These are phyloP conservation scores for Kryptolebias marmoratus DNA, from an alignment of 2,113 vertebrate genomes.

Conservation along the genomic window DNA sequence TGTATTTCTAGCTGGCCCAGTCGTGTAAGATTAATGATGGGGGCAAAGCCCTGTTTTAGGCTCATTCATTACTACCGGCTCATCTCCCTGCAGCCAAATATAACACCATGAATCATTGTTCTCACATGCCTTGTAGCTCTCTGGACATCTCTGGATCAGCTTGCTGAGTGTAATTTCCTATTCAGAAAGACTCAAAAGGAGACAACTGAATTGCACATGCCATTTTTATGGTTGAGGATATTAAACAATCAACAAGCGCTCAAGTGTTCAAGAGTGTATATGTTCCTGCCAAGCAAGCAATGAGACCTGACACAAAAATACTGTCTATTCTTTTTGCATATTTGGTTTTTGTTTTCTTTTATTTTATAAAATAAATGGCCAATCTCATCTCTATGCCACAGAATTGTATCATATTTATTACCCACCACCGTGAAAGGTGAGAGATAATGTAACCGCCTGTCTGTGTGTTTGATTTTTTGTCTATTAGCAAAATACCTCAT, in stretches of 20 bases:
- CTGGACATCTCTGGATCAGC: conserved; percentile 39
- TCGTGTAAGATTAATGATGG: conserved; percentile 70
- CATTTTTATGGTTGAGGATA: conserved; percentile 15
- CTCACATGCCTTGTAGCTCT: conserved; percentile 14
- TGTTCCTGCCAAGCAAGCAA: conserved; percentile 5
- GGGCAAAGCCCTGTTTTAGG: conserved; percentile 64
- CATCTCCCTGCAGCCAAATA: conserved; percentile 65
- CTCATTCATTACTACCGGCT: conserved; percentile 69
- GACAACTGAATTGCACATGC: conserved; percentile 8
- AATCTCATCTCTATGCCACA: neutral
- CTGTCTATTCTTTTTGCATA: neutral
- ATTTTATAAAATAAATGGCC: neutral
- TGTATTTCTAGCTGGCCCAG: conserved; percentile 46
- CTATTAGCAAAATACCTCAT: too few species aligned
- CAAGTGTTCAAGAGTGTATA: neutral
- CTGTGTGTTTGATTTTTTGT: too few species aligned
- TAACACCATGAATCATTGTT: conserved; percentile 71
- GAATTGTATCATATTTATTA: neutral
- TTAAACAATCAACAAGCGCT: conserved; percentile 20
- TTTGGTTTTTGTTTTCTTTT: neutral
- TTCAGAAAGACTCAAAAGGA: conserved; percentile 28
- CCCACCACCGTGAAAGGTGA: too few species aligned
- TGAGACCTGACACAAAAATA: conserved; percentile 7
- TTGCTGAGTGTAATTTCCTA: conserved; percentile 51
- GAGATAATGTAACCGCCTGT: too few species aligned